A percentile compares a stretch with the other conserved stretches of the same genome.
Evolutionary conservation across 1,140 invertebrate species (phyloP).

Genomic region (Hormaphis cornu): DNA sequence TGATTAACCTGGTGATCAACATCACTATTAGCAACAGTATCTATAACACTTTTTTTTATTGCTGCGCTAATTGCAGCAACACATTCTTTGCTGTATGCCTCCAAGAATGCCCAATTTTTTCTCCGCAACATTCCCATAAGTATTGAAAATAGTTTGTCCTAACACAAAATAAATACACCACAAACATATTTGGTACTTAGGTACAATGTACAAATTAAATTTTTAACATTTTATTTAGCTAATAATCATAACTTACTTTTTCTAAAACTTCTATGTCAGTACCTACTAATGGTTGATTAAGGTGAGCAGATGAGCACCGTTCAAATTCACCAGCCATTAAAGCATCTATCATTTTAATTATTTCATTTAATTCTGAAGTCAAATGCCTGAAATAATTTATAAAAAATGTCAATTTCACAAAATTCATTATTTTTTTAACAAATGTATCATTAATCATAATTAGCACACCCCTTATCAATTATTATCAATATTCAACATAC

Average conservation of each 20-base stretch:
- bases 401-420: too few species aligned
- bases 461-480: too few species aligned
- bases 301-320: constrained; percentile 78
- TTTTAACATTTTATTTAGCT: not conserved
- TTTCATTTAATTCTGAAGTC: constrained; percentile 90
- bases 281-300: constrained; percentile 71
- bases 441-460: too few species aligned
- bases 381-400: constrained; percentile 85
- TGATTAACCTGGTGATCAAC: constrained; percentile 40
- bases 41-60: constrained; percentile 79
- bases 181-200: too few species aligned
- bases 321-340: constrained; percentile 94
- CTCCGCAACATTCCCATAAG: constrained; percentile 79
- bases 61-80: constrained; percentile 77
- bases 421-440: too few species aligned
- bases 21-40: constrained; percentile 61
- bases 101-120: constrained; percentile 78
- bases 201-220: too few species aligned
- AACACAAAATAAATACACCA: constrained; percentile 39
- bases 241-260: constrained; percentile 37
- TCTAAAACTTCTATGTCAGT: constrained; percentile 57
- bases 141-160: constrained; percentile 79
- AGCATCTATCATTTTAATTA: constrained; percentile 91
- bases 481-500: too few species aligned
- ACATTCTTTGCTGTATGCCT: constrained; percentile 79